Percentiles rank a stretch among this genome's conserved stretches.
phyloP scores from a whole-genome alignment of 2,113 vertebrate genomes.

The Cichladusa arquata region DNA sequence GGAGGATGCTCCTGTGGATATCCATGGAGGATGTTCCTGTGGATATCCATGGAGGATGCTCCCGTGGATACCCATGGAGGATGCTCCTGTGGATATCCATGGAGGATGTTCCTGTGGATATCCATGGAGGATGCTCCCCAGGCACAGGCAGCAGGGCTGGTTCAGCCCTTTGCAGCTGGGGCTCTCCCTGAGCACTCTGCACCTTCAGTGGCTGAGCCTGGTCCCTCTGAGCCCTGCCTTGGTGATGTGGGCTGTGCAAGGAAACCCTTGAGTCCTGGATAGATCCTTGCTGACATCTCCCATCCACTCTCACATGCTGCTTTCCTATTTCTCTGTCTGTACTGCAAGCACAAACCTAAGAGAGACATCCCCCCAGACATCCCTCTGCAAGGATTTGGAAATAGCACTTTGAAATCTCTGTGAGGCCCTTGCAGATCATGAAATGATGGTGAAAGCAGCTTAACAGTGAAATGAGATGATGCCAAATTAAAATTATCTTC shows the following conservation, averaged over 20 bases:
- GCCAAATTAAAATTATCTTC: background rate
- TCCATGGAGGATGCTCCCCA: background rate
- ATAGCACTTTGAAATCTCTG: background rate
- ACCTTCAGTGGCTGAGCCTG: background rate
- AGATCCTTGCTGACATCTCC: background rate
- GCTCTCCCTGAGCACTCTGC: background rate
- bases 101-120: fast-evolving
- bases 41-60: background rate
- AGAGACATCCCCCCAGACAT: background rate
- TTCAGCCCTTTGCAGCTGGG: background rate
- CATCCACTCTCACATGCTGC: background rate
- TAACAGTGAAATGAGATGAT: background rate
- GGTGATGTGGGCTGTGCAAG: background rate
- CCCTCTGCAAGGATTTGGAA: background rate
- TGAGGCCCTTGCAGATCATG: background rate
- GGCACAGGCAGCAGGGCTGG: background rate
- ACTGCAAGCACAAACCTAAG: background rate
- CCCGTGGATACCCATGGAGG: background rate
- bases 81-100: background rate
- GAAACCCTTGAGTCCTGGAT: fast-evolving
- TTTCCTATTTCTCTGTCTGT: background rate
- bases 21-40: fast-evolving
- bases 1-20: background rate
- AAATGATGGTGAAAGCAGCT: background rate
- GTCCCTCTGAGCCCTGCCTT: background rate